Base-by-base conservation (phyloP, 2,113 vertebrate species). In the Burhinus bistriatus region DNA sequence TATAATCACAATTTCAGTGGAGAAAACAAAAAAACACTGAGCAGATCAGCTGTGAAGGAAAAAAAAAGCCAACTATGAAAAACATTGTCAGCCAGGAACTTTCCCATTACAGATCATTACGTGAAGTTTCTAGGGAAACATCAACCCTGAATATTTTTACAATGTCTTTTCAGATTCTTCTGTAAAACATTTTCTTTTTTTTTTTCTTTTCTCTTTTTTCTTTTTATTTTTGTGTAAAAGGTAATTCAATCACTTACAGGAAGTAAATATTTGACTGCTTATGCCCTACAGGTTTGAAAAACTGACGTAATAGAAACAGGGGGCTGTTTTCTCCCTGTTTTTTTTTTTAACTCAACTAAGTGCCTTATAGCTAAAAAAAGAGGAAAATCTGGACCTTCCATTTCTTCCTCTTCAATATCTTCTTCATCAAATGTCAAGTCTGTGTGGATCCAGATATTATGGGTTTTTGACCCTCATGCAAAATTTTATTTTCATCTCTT, bases 1-100 rank as follows among this genome's bases (percentile, higher is more conserved):
- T 88, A 42, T 77, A 95, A 92, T 75, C 70, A 91, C 26, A 57
- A n/a, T 89, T 91, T 90, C 49, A 90, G 69, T 61, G 49, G 85
- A 82, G 12, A 90, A 57, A 75, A 59, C 14, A 81, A 88, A 83
- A 52, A 5, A 7, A 15, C 42, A 73, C 42, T 5, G 7, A 91
- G 40, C 2, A 64, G 26, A 83, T 36, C 19, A 93, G 5, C 21
- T 82, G 5, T 57, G 81, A 89, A 69, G 17, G n/a, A 40, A 52
- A 90, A 49, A 17, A 13, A 20, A 83, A 90, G 36, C 22, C 8
- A 16, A 77, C 42, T 72, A 34, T 16, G 17, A 36, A 81, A 89
- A 72, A 40, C 5, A 29, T 26, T 40, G 40, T 77, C 30, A 72
- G 4, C 5, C 23, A 90, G 25, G n/a, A 80, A 61, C 5, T 81